phyloP scores from a whole-genome alignment of 2,797 vertebrate genomes.

The Neosilurus hyrtlii region DNA sequence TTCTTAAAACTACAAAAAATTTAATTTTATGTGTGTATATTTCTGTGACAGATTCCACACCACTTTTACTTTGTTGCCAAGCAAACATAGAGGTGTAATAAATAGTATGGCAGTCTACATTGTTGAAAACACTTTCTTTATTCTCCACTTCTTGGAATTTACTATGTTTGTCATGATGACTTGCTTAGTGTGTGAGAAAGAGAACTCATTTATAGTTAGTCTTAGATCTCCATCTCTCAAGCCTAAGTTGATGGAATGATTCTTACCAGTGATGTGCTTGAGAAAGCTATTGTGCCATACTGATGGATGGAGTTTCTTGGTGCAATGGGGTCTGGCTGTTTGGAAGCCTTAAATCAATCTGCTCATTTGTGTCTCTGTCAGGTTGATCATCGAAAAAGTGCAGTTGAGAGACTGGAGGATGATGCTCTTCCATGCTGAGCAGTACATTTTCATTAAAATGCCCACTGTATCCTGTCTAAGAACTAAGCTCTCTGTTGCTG shows the following conservation, averaged over 20 bases:
- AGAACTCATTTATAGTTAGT: constrained; percentile 59
- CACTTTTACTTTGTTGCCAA: background rate
- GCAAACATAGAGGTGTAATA: background rate
- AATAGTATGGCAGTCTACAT: background rate
- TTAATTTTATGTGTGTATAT: background rate
- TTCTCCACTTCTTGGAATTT: constrained; percentile 33
- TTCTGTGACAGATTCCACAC: background rate
- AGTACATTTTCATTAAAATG: constrained; percentile 56
- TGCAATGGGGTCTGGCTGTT: constrained; percentile 59
- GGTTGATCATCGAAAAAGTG: constrained; percentile 67
- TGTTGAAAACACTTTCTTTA: constrained; percentile 27
- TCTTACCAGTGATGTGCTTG: constrained; percentile 61
- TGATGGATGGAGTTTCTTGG: constrained; percentile 68
- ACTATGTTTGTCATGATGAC: constrained; percentile 32
- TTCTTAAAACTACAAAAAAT: background rate
- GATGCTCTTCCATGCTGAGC: constrained; percentile 47
- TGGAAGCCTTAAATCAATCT: constrained; percentile 68
- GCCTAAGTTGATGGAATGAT: constrained; percentile 64
- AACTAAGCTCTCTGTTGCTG: constrained; percentile 35
- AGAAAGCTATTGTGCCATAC: constrained; percentile 65
- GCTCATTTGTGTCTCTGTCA: constrained; percentile 67
- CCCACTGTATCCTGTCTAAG: constrained; percentile 32
- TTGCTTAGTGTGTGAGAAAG: constrained; percentile 41
- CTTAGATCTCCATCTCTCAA: constrained; percentile 56
- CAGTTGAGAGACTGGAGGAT: constrained; percentile 47